These are phyloP conservation scores for Aquatica leii DNA, from an alignment of 2,888 invertebrate genomes.

Conservation along the genomic window DNA sequence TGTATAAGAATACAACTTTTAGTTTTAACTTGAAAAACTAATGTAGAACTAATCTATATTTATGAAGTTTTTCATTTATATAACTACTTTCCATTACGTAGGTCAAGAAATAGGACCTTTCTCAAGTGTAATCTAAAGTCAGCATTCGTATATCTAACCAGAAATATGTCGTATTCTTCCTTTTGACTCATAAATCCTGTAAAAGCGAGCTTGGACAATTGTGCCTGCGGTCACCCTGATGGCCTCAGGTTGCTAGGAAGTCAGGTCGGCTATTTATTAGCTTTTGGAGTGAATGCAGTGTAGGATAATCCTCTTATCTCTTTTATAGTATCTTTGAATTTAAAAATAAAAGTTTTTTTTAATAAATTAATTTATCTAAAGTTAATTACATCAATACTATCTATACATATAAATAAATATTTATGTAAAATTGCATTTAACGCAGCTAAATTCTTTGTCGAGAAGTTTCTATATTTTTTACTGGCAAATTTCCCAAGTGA, in stretches of 20 bases:
- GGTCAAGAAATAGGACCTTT: too few relatives aligned
- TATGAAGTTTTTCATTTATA: too few relatives aligned
- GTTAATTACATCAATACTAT: too few relatives aligned
- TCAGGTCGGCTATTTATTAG: conserved; percentile 35
- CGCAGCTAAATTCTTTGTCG: conserved; percentile 26
- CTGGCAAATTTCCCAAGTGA: conserved; percentile 34
- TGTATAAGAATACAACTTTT: too few relatives aligned
- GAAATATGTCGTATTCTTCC: conserved; percentile 30
- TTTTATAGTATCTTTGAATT: conserved; percentile 7
- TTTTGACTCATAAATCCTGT: conserved; percentile 28
- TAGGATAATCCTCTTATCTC: conserved; percentile 25
- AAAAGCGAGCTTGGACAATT: conserved; percentile 31
- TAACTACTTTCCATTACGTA: too few relatives aligned
- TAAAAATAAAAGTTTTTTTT: not conserved
- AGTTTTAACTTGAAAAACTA: too few relatives aligned
- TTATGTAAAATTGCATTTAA: too few relatives aligned
- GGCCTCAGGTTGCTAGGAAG: conserved; percentile 33
- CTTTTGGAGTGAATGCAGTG: conserved; percentile 20
- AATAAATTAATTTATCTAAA: too few relatives aligned
- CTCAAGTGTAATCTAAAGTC: conserved; percentile 18
- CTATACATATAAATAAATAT: too few relatives aligned
- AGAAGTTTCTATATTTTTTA: conserved; percentile 25
- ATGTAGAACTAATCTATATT: too few relatives aligned
- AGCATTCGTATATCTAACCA: conserved; percentile 22
- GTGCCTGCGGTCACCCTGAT: conserved; percentile 33